Percentiles rank a stretch among this genome's conserved stretches.
Evolutionary conservation across 2,797 vertebrate species (phyloP).

Genomic region (Glossophaga mutica): DNA sequence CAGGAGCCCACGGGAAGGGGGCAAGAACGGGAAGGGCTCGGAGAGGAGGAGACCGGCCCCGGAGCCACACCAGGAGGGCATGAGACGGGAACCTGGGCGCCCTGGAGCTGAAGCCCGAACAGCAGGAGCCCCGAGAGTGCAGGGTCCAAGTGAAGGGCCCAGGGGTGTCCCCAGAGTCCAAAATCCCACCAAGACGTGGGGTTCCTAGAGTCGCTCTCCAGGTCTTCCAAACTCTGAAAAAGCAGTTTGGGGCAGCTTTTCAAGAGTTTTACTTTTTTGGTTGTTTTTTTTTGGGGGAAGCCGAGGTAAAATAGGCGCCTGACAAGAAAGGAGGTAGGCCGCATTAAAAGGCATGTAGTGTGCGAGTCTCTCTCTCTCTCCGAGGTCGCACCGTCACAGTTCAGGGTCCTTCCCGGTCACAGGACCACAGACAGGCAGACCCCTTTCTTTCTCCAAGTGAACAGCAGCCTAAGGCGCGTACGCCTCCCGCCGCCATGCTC

Average conservation of each 20-base stretch:
- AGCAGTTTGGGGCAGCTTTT: background rate
- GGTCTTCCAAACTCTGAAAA: background rate
- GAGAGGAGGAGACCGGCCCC: background rate
- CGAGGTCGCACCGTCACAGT: background rate
- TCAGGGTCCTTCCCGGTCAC: background rate
- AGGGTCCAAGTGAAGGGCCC: background rate
- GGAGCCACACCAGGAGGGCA: too few relatives aligned
- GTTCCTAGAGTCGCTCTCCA: background rate
- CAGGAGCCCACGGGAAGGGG: fast-evolving
- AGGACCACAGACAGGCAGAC: fast-evolving
- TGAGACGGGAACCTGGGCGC: background rate
- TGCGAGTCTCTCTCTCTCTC: background rate
- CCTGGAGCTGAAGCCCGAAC: background rate
- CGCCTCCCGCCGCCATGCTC: too few relatives aligned
- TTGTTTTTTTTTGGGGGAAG: too few relatives aligned
- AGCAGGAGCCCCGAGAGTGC: background rate
- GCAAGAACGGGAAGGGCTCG: background rate
- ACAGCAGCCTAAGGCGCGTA: fast-evolving
- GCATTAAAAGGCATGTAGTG: background rate
- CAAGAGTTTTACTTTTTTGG: background rate
- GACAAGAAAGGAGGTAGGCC: background rate
- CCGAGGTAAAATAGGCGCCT: background rate
- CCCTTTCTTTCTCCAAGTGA: background rate
- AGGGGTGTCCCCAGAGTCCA: background rate
- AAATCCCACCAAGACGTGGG: background rate